A percentile compares a stretch with the other conserved stretches of the same genome.
Evolutionary conservation across 2,888 invertebrate species (phyloP).

Genomic region (Linyphia triangularis): DNA sequence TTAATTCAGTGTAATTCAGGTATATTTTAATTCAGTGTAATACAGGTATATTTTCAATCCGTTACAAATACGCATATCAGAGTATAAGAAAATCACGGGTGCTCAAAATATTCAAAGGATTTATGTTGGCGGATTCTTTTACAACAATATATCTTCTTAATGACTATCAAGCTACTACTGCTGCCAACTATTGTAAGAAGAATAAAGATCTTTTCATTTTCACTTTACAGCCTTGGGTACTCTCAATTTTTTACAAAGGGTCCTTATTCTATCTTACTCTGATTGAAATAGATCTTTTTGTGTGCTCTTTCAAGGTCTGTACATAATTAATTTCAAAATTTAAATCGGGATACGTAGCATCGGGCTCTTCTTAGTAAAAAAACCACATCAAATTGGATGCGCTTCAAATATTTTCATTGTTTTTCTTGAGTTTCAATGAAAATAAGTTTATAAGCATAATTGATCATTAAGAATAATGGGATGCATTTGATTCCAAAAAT

Average conservation of each 20-base stretch:
- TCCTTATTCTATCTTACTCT: conserved; percentile 3
- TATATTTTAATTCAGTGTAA: background rate
- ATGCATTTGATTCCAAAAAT: too few relatives aligned
- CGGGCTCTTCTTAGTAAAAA: too few relatives aligned
- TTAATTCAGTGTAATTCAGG: too few relatives aligned
- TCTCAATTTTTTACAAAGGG: conserved; percentile 1
- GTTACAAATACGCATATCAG: background rate
- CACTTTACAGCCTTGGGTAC: conserved; percentile 3
- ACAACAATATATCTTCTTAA: conserved; percentile 48
- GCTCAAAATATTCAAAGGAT: too few relatives aligned
- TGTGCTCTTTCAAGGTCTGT: background rate
- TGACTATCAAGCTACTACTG: conserved; percentile 30
- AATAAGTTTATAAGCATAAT: too few relatives aligned
- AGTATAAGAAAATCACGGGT: background rate
- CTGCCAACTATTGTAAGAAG: conserved; percentile 32
- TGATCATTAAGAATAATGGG: too few relatives aligned
- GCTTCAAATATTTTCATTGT: background rate
- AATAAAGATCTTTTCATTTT: conserved; percentile 13
- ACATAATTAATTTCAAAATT: conserved; percentile 25
- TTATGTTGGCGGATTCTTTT: background rate
- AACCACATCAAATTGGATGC: too few relatives aligned
- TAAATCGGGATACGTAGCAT: conserved; percentile 10
- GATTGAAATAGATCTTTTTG: background rate
- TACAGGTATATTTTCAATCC: background rate
- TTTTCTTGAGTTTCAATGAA: too few relatives aligned